Base-by-base conservation (phyloP, 2,797 vertebrate genomes). In the Micropoecilia bifurca region DNA sequence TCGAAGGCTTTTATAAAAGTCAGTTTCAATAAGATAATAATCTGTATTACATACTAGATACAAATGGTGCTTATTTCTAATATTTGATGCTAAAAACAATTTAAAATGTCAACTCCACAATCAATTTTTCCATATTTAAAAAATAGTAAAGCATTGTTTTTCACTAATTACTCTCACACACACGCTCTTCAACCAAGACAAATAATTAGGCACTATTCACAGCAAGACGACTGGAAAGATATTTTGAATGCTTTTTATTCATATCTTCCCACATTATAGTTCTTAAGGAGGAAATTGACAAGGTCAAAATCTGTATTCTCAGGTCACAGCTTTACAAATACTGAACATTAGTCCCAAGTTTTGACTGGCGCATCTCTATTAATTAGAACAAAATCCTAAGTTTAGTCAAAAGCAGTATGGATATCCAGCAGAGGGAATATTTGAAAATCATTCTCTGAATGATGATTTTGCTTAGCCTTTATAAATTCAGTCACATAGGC, bases 401-500 rank as follows among this genome's bases (percentile, higher is more conserved):
- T 30, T 61, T 33, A 18, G 14, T 61, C 6, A 36, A 33, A 36
- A 63, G 16, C 59, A 9, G 30, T 9, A 63, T 33, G 30, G 30
- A 39, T 39, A 22, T 68, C 36, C 20, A 36, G 22, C 20, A 68
- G 36, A 45, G 22, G n/a, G 6, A 53, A 20, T 20, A 41, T 22
- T 33, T 59, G 22, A 61, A 61, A 69, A 69, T n/a, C 39, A 43
- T 25, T 69, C 36, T 68, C 18, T 68, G 20, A 68, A 68, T 12
- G 6, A 68, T 45, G 28, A 45, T 78, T 28, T 63, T 50, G 36
- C 12, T 22, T 6, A 79, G 12, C 20, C 13, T 25, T 30, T 79
- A 8, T 36, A 71, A 79, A 48, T 78, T 20, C 71, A 74, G 79
- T 82, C 28, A 59, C 43, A 71, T 33, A 57, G 9, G 66, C 78